phyloP scores from a whole-genome alignment of 2,113 vertebrate species.

The Pelecanus crispus region DNA sequence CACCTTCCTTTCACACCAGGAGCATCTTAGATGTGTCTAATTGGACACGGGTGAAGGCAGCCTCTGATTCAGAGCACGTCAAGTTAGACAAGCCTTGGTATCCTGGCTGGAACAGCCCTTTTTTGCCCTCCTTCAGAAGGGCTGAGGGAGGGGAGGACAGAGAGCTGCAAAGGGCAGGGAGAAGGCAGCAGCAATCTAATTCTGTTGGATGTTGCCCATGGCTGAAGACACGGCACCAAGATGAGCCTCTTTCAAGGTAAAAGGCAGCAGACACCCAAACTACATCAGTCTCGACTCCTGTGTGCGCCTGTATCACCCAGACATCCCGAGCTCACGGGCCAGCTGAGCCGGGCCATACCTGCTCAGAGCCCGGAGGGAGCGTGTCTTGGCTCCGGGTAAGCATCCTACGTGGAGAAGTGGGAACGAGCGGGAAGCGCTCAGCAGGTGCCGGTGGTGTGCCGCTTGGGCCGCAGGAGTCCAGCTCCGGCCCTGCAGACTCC shows the following conservation, averaged over 20 bases:
- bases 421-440: slow-evolving; percentile 59
- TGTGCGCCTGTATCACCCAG: neutral
- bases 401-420: slow-evolving; percentile 82
- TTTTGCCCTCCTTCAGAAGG: neutral
- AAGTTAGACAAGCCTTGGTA: neutral
- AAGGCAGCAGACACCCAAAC: neutral
- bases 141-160: neutral
- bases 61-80: neutral
- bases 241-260: neutral
- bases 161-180: neutral
- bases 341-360: slow-evolving; percentile 60
- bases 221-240: neutral
- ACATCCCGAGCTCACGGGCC: rapidly evolving
- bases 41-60: neutral
- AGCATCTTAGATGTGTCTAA: neutral
- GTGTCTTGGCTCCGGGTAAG: slow-evolving; percentile 88
- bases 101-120: neutral
- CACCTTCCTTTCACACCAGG: neutral
- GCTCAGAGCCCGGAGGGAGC: slow-evolving; percentile 60
- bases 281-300: neutral
- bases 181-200: neutral
- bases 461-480: slow-evolving; percentile 40
- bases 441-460: neutral
- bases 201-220: neutral
- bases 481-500: slow-evolving; percentile 68